Evolutionary conservation across 2,888 invertebrate species (phyloP).

Genomic region (Drosophila villosipedis): DNA sequence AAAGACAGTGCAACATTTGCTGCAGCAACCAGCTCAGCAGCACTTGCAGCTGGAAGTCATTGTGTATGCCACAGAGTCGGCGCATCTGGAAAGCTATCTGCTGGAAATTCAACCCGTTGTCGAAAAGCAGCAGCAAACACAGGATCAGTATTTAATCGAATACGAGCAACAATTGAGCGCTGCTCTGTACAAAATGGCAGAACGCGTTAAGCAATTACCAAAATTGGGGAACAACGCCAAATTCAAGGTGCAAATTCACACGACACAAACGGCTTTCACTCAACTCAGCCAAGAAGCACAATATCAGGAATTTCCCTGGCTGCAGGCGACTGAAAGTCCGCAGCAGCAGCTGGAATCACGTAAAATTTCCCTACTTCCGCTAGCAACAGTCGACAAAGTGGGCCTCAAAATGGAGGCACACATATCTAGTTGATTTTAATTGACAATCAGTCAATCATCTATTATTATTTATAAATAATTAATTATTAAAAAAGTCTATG

Average conservation of each 20-base stretch:
- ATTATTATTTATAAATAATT: not conserved
- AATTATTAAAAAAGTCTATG: not conserved
- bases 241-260: conserved; percentile 81
- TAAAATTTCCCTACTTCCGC: conserved; percentile 72
- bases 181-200: conserved; percentile 75
- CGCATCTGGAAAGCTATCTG: conserved; percentile 63
- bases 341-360: not conserved
- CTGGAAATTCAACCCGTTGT: conserved; percentile 39
- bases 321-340: conserved; percentile 53
- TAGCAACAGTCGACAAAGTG: conserved; percentile 66
- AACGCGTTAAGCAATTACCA: conserved; percentile 76
- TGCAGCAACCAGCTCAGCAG: conserved; percentile 56
- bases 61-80: conserved; percentile 67
- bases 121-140: not conserved
- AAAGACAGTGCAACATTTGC: conserved; percentile 69
- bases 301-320: conserved; percentile 84
- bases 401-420: conserved; percentile 78
- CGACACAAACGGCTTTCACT: conserved; percentile 79
- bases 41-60: conserved; percentile 74
- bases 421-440: conserved; percentile 46
- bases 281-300: conserved; percentile 75
- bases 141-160: conserved; percentile 79
- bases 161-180: conserved; percentile 82
- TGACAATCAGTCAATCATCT: not conserved
- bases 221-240: conserved; percentile 70